phyloP scores from a whole-genome alignment of 1,140 invertebrate genomes.

The Latrodectus geometricus region DNA sequence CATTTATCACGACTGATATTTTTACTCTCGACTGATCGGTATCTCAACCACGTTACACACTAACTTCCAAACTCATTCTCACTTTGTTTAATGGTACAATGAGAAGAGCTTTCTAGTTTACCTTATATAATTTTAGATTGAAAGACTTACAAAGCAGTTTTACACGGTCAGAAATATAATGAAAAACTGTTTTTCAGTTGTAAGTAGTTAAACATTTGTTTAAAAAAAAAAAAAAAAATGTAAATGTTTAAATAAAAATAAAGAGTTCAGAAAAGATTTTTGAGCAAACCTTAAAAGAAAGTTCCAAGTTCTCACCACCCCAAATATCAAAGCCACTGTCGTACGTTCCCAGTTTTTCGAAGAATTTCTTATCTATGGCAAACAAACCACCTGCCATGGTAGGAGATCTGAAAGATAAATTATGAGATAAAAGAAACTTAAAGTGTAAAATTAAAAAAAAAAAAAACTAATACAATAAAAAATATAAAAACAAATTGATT shows the following conservation, averaged over 20 bases:
- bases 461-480: neutral
- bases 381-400: slow-evolving; percentile 95
- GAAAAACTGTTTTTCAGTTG: too few relatives aligned
- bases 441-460: neutral
- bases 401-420: slow-evolving; percentile 46
- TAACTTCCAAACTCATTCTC: too few relatives aligned
- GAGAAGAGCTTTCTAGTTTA: too few relatives aligned
- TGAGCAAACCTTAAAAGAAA: slow-evolving; percentile 90
- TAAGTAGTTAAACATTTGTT: too few relatives aligned
- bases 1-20: too few relatives aligned
- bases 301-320: slow-evolving; percentile 96
- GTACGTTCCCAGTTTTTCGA: slow-evolving; percentile 94
- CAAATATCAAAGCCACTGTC: slow-evolving; percentile 99
- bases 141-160: too few relatives aligned
- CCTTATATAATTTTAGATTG: too few relatives aligned
- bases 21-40: too few relatives aligned
- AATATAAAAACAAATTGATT: neutral
- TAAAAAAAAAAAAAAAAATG: too few relatives aligned
- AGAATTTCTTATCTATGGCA: slow-evolving; percentile 95
- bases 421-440: neutral
- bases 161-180: too few relatives aligned
- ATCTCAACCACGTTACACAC: too few relatives aligned
- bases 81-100: too few relatives aligned
- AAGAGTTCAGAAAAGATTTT: neutral
- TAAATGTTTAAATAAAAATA: neutral